Conservation (phyloP, 1,140 invertebrate genomes). For the Maconellicoccus hirsutus region DNA sequence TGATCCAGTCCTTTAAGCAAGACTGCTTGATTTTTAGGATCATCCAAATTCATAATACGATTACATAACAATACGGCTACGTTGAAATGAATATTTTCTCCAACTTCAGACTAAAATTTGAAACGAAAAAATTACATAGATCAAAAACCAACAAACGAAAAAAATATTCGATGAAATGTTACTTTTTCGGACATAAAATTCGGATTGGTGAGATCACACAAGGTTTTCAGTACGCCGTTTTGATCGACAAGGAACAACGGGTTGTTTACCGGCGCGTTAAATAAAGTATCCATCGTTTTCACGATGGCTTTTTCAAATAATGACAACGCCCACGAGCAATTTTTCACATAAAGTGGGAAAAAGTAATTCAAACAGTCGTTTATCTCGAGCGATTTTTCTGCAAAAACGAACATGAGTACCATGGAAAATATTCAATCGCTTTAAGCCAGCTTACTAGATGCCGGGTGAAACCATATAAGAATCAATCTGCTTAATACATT, state of each 20-base stretch:
- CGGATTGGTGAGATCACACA: neutral
- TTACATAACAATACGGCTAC: neutral
- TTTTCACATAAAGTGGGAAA: neutral
- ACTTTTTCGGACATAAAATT: neutral
- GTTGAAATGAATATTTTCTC: neutral
- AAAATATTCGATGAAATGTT: too few species aligned
- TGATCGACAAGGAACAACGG: slow-evolving; percentile 38
- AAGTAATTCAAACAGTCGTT: neutral
- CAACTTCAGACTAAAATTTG: neutral
- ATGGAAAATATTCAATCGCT: too few species aligned
- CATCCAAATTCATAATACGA: neutral
- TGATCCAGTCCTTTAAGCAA: slow-evolving; percentile 3
- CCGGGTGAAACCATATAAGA: slow-evolving; percentile 2
- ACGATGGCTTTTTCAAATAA: slow-evolving; percentile 39
- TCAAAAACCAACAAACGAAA: too few species aligned
- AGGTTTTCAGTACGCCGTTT: slow-evolving; percentile 34
- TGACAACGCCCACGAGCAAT: slow-evolving; percentile 36
- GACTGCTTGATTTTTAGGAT: neutral
- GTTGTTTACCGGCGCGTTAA: slow-evolving; percentile 38
- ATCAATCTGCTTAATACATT: neutral
- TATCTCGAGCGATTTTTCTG: neutral
- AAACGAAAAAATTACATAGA: neutral
- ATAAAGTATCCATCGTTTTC: slow-evolving; percentile 37
- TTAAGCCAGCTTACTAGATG: neutral
- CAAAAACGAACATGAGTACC: too few species aligned